Base-by-base conservation (phyloP, 2,888 invertebrate species). In the Helicoverpa assulta region DNA sequence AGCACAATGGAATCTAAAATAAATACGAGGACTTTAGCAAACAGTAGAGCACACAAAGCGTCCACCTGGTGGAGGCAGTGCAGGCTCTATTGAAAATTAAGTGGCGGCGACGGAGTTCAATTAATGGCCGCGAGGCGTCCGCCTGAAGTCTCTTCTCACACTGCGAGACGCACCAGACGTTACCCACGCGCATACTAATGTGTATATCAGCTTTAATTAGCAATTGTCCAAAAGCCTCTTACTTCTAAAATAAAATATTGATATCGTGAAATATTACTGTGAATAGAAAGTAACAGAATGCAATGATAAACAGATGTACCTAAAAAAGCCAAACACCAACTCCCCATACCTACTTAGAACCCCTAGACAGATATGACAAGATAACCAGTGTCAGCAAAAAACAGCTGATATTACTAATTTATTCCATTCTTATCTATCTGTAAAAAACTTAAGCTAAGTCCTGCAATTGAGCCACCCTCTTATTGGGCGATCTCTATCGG, bases 1-100 rank as follows among this genome's bases (percentile, higher is more conserved):
- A 89, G 89, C 84, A 95, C 95, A 95, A 95, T 94, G 89, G 94
- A 91, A 92, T 93, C 92, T 95, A 95, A 94, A 95, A 95, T 95
- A 95, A 95, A 95, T 95, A 95, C 93, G 90, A 91, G 90, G 93
- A 94, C 89, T 94, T 94, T 92, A 92, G 95, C 95, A 95, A 95
- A 95, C 94, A 94, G 88, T 81, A 89, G 88, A 85, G 88, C 78
- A 89, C 91, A 94, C 93, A 94, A 93, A 93, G 94, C 89, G 91
- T 92, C 92, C 94, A 95, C 93, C 94, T 94, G 94, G 88, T 88
- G 85, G 84, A 82, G 86, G 82, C 81, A 76, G 79, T 21, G 83
- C 82, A 86, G 81, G 80, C 88, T 85, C 90, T 89, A 90, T 92
- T 88, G 90, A 90, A 91, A 93, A 93, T 93, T 92, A 94, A 93